phyloP scores from a whole-genome alignment of 2,797 vertebrate genomes.

The Pogoniulus pusillus region DNA sequence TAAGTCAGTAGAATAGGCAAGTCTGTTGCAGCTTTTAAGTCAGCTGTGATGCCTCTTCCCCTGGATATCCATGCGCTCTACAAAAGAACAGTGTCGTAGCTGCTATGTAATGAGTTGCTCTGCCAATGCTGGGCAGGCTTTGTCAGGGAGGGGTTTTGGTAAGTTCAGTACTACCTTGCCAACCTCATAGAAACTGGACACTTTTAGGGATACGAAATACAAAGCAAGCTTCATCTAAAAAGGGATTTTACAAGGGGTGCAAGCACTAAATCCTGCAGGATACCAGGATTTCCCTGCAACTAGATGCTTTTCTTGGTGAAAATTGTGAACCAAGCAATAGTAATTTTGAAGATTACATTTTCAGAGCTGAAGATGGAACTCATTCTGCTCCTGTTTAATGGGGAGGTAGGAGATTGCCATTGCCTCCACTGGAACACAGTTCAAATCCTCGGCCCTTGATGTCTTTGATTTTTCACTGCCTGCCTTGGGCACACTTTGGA shows the following conservation, averaged over 20 bases:
- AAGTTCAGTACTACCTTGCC: background rate
- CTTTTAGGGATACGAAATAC: background rate
- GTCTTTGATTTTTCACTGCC: conserved; percentile 21
- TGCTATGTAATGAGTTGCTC: background rate
- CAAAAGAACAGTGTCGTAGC: background rate
- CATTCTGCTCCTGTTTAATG: background rate
- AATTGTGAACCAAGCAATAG: background rate
- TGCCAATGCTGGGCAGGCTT: background rate
- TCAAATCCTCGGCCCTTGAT: background rate
- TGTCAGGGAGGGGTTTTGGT: background rate
- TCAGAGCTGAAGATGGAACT: background rate
- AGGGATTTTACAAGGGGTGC: background rate
- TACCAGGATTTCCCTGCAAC: background rate
- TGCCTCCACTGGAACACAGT: background rate
- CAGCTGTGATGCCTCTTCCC: background rate
- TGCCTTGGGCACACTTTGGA: background rate
- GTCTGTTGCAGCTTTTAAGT: background rate
- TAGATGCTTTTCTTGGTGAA: background rate
- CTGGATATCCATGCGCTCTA: background rate
- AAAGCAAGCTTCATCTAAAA: background rate
- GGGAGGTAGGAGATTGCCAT: background rate
- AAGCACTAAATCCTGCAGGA: background rate
- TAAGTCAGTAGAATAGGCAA: background rate
- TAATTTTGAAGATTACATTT: background rate
- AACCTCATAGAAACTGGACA: background rate